Evolutionary conservation across 2,113 vertebrate genomes (phyloP).

Genomic region (Hiodon alosoides): DNA sequence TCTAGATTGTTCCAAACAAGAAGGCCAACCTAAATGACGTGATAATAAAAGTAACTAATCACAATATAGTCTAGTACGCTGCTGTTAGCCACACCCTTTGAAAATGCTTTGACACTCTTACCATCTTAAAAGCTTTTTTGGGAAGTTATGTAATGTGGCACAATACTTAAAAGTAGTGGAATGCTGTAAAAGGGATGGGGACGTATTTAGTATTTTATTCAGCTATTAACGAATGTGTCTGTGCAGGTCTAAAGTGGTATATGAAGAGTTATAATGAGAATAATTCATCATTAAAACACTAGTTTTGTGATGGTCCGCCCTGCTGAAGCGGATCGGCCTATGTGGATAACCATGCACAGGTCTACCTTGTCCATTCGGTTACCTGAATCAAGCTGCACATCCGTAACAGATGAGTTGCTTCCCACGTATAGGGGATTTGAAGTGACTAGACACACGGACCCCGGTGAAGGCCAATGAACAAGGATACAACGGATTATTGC

Average conservation of each 20-base stretch:
- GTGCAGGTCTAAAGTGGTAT: conserved; percentile 6
- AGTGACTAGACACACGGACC: background rate
- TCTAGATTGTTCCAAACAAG: background rate
- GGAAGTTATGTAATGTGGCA: conserved; percentile 36
- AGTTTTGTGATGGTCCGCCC: background rate
- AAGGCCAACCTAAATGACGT: background rate
- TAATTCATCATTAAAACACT: background rate
- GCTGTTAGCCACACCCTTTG: no score
- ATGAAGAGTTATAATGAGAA: conserved; percentile 4
- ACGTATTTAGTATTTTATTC: conserved; percentile 24
- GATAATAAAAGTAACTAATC: no score
- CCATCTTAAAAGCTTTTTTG: conserved; percentile 22
- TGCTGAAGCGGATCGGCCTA: background rate
- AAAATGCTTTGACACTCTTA: background rate
- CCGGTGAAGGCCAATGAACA: no score
- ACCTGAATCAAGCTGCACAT: background rate
- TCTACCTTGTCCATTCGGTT: no score
- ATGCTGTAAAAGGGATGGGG: conserved; percentile 25
- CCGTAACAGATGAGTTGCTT: background rate
- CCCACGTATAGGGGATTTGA: no score
- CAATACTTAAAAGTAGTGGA: conserved; percentile 31
- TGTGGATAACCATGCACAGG: background rate
- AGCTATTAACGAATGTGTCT: conserved; percentile 3
- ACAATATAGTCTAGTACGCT: no score
- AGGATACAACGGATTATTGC: no score